Evolutionary conservation across 2,113 vertebrate species (phyloP).

Genomic region (Melanocharis versteri): DNA sequence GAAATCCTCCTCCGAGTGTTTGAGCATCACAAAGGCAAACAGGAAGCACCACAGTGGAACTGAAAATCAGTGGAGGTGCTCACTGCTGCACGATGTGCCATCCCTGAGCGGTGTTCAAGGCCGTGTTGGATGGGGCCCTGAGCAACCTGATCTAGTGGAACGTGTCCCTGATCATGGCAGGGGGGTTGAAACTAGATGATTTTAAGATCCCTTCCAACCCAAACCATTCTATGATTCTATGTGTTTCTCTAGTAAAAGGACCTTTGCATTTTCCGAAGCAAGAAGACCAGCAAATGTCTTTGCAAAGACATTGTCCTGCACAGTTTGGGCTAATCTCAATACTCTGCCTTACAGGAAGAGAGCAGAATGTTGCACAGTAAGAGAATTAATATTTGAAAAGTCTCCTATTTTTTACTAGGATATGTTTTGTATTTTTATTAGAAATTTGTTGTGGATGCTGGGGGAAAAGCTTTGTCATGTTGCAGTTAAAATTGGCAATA

Average conservation of each 20-base stretch:
- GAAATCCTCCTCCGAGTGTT: background rate
- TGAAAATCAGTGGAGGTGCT: background rate
- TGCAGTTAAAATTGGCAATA: background rate
- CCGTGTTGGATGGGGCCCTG: background rate
- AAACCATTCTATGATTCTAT: background rate
- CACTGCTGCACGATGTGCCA: fast-evolving
- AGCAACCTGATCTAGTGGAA: background rate
- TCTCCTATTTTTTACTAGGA: background rate
- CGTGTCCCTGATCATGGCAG: background rate
- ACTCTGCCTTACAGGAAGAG: background rate
- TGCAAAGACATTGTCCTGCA: background rate
- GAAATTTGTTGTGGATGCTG: background rate
- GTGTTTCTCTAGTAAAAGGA: background rate
- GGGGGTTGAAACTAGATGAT: background rate
- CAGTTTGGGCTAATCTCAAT: background rate
- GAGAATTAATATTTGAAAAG: background rate
- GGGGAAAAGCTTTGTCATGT: background rate
- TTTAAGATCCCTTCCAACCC: background rate
- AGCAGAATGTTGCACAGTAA: background rate
- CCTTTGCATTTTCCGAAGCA: background rate
- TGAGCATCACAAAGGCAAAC: background rate
- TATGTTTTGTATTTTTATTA: background rate
- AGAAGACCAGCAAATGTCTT: background rate
- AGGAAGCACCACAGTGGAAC: background rate
- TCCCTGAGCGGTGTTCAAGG: background rate